Evolutionary conservation across 2,888 invertebrate species (phyloP), one percentile per base, ranked within the genome.

Genomic region (Coleophora flavipennella): DNA sequence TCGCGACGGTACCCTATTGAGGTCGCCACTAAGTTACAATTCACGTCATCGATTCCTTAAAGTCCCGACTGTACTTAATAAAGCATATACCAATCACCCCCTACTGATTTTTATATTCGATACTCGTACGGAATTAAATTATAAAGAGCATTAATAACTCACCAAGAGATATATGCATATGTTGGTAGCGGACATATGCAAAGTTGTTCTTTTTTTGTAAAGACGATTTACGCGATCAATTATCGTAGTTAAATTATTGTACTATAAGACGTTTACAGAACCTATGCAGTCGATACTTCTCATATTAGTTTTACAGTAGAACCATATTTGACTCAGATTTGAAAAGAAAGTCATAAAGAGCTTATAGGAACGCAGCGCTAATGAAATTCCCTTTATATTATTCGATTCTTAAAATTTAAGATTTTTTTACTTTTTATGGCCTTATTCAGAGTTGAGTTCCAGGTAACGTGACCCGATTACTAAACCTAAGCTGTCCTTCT

Each of bases 31-130:
- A 55, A 55, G 50, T 55, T 55, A 59, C 56, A 61, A 50, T 57
- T 53, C 55, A 51, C 62, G 62, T 68, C 67, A 56, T 61, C 73
- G 57, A 57, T 57, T 51, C 58, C 60, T 59, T 57, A 55, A 64
- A 52, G 49, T 49, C 49, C 53, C 51, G 56, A 49, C 54, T 48
- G 51, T 51, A 41, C 41, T 59, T 63, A 62, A 74, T 78, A 76
- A 78, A 77, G 57, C 63, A 74, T 62, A 44, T 44, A 50, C 51
- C 51, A 53, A 51, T 50, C 52, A 51, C 76, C 81, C 83, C 83
- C 83, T 57, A 79, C 74, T 62, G 83, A 63, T 74, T 81, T 80
- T 81, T 80, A 80, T 81, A 76, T 70, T 74, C 67, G 63, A 68
- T 65, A 61, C 64, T 59, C 59, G 59, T 65, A 62, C 71, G 63